phyloP scores from a whole-genome alignment of 2,888 invertebrate genomes.

The Callosobruchus maculatus region DNA sequence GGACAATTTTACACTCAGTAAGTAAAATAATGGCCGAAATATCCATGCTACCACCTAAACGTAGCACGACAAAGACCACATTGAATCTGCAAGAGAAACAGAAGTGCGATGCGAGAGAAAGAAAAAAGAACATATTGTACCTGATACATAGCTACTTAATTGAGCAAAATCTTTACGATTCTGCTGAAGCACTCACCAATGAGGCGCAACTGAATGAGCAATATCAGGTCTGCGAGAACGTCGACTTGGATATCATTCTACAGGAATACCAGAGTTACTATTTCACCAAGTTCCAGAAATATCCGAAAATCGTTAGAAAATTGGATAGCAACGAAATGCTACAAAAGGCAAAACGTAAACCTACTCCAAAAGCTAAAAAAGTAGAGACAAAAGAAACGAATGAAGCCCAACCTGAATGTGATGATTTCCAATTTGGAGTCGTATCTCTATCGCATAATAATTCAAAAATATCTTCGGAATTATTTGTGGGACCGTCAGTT shows the following conservation, averaged over 20 bases:
- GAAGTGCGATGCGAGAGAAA: constrained; percentile 41
- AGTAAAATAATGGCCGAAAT: constrained; percentile 7
- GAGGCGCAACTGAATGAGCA: constrained; percentile 73
- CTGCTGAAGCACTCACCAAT: constrained; percentile 61
- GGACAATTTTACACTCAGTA: too few species aligned
- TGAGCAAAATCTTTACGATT: constrained; percentile 61
- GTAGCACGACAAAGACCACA: background rate
- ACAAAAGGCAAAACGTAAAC: background rate
- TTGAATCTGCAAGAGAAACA: constrained; percentile 29
- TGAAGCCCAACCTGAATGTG: constrained; percentile 31
- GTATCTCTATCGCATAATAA: constrained; percentile 17
- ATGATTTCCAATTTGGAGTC: constrained; percentile 34
- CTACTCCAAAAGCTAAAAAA: constrained; percentile 20
- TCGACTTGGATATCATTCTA: constrained; percentile 82
- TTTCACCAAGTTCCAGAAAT: constrained; percentile 78
- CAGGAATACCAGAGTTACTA: constrained; percentile 88
- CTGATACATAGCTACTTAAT: constrained; percentile 65
- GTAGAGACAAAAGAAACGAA: constrained; percentile 22
- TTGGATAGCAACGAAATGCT: constrained; percentile 21
- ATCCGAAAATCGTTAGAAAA: constrained; percentile 75
- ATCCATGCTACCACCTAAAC: constrained; percentile 6
- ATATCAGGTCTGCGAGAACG: constrained; percentile 82
- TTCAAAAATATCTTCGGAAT: background rate
- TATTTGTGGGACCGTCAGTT: background rate
- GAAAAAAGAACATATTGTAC: constrained; percentile 57